phyloP scores from a whole-genome alignment of 1,140 invertebrate genomes.

The Aphidius gifuensis region DNA sequence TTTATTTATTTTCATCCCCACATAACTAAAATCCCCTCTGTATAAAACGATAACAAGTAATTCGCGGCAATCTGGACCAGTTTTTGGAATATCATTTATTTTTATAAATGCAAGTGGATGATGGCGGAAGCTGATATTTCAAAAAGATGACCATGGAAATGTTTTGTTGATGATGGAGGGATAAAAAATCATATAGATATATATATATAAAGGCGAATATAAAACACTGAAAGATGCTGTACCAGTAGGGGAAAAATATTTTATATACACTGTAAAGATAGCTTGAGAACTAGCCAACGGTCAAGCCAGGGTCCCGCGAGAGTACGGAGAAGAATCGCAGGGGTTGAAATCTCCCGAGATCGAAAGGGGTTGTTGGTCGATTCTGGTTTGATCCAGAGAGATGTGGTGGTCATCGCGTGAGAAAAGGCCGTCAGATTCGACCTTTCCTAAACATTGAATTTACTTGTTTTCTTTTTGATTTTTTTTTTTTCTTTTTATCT shows the following conservation, averaged over 20 bases:
- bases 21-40: conserved; percentile 12
- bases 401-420: conserved; percentile 45
- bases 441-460: conserved; percentile 31
- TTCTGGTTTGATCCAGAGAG: conserved; percentile 52
- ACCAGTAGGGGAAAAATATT: conserved; percentile 12
- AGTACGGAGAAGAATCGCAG: conserved; percentile 29
- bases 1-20: neutral
- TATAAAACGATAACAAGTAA: conserved; percentile 6
- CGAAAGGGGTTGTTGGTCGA: conserved; percentile 45
- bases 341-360: conserved; percentile 49
- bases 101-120: conserved; percentile 14
- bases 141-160: neutral
- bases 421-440: conserved; percentile 51
- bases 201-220: too few species aligned
- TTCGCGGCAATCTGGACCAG: conserved; percentile 20
- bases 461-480: neutral
- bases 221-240: conserved; percentile 12
- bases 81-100: conserved; percentile 17
- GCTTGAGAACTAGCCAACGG: conserved; percentile 55
- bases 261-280: conserved; percentile 8
- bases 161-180: neutral
- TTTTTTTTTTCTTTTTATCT: conserved; percentile 14
- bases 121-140: neutral
- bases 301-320: conserved; percentile 41
- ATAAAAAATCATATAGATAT: neutral